phyloP scores from a whole-genome alignment of 1,140 invertebrate species.

The fruit fly (Drosophila melanogaster) region Release_6_plus_ISO1_MT NC_004354.4:9494001-9494500 shows the following conservation, averaged over 20 bases:
- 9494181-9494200: slow-evolving; percentile 29
- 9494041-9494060: neutral
- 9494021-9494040: neutral
- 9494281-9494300: too few relatives aligned
- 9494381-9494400: too few relatives aligned
- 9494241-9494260: too few relatives aligned
- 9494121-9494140: slow-evolving; percentile 14
- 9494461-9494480: slow-evolving; percentile 47
- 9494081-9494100: slow-evolving; percentile 3
- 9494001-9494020: too few relatives aligned
- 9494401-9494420: slow-evolving; percentile 4
- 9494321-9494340: too few relatives aligned
- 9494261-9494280: too few relatives aligned
- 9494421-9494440: slow-evolving; percentile 58
- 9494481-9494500: slow-evolving; percentile 78
- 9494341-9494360: too few relatives aligned
- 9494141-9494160: slow-evolving; percentile 17
- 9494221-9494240: neutral
- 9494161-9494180: slow-evolving; percentile 39
- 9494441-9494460: slow-evolving; percentile 61
- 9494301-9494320: too few relatives aligned
- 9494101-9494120: slow-evolving; percentile 24
- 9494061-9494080: slow-evolving; percentile 19
- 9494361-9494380: too few relatives aligned
- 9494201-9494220: slow-evolving; percentile 11